A percentile compares a stretch with the other conserved stretches of the same genome.
Conservation (phyloP, 2,888 invertebrate species). For the Hemicrepidius hirtus region DNA sequence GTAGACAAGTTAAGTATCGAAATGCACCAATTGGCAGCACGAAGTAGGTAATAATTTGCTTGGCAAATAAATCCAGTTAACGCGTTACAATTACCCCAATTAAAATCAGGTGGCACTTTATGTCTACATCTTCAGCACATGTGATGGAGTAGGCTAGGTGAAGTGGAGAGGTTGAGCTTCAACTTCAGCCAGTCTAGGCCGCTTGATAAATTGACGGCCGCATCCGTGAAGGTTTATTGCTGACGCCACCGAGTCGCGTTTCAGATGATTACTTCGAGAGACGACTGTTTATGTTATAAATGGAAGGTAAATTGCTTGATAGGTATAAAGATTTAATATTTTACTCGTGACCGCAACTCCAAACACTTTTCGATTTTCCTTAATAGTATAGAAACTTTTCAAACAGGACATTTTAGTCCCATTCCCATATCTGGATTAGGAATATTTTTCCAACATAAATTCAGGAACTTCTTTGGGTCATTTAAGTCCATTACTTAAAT, state of each 20-base stretch:
- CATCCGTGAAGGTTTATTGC: slow-evolving; percentile 64
- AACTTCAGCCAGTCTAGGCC: slow-evolving; percentile 56
- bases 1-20: slow-evolving; percentile 47
- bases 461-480: too few relatives aligned
- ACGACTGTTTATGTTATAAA: slow-evolving; percentile 60
- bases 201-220: slow-evolving; percentile 64
- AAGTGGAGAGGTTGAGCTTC: slow-evolving; percentile 52
- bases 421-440: too few relatives aligned
- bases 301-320: slow-evolving; percentile 53
- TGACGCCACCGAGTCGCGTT: slow-evolving; percentile 64
- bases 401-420: background rate
- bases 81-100: slow-evolving; percentile 59
- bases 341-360: slow-evolving; percentile 24
- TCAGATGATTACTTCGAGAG: slow-evolving; percentile 61
- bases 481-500: too few relatives aligned
- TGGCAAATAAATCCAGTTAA: slow-evolving; percentile 60
- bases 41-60: slow-evolving; percentile 58
- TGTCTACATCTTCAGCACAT: slow-evolving; percentile 55
- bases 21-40: slow-evolving; percentile 57
- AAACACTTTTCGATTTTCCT: slow-evolving; percentile 7
- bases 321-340: slow-evolving; percentile 50
- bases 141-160: slow-evolving; percentile 52
- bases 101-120: slow-evolving; percentile 60
- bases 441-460: background rate
- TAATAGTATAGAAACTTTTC: slow-evolving; percentile 14